Evolutionary conservation across 2,113 vertebrate genomes (phyloP).

Genomic region (Trochalopteron elliotii): DNA sequence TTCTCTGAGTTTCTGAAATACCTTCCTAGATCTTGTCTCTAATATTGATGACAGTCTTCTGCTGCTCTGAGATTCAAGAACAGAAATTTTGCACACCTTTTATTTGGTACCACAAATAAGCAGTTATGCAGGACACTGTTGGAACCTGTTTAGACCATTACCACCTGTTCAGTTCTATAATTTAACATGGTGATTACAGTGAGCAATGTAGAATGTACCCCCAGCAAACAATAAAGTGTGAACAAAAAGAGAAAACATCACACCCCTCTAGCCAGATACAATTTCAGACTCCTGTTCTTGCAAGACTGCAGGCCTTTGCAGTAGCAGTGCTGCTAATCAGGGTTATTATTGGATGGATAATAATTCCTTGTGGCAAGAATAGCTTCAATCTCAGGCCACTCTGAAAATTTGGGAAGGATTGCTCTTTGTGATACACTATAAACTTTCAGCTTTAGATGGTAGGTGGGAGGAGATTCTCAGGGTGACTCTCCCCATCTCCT

Average conservation of each 20-base stretch:
- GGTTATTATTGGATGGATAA: background rate
- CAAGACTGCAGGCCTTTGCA: background rate
- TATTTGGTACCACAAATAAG: background rate
- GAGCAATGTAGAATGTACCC: background rate
- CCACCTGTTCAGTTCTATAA: background rate
- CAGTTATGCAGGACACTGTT: background rate
- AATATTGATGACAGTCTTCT: background rate
- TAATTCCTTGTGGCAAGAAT: background rate
- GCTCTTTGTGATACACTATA: background rate
- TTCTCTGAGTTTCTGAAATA: background rate
- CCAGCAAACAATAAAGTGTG: background rate
- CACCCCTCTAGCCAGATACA: background rate
- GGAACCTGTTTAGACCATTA: background rate
- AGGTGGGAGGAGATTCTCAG: background rate
- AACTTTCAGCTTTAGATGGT: background rate
- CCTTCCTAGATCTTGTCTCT: background rate
- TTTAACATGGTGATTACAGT: background rate
- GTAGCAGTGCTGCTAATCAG: background rate
- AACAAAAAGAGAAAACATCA: background rate
- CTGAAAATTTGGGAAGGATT: background rate
- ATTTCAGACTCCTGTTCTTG: background rate
- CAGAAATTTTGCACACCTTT: background rate
- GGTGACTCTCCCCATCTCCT: background rate
- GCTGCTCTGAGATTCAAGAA: background rate
- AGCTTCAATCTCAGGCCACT: background rate